These are phyloP conservation scores for Limosa lapponica DNA, from an alignment of 2,797 vertebrate genomes.

Conservation along the genomic window DNA sequence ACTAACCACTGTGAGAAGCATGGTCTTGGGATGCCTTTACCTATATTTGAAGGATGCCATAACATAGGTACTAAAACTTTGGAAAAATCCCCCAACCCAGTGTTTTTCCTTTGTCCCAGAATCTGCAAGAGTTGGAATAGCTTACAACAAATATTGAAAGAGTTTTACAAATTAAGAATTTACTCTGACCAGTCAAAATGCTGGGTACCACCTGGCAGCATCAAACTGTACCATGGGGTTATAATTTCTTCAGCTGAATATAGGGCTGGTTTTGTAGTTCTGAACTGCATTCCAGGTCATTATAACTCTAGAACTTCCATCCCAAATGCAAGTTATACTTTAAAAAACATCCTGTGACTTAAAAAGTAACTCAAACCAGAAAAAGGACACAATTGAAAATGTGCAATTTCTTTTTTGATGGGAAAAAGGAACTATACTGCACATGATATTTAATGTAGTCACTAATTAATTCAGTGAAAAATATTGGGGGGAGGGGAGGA, in stretches of 20 bases:
- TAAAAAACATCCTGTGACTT: accelerated
- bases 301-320: background rate
- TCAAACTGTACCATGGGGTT: background rate
- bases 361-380: background rate
- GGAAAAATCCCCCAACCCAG: background rate
- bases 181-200: background rate
- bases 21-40: background rate
- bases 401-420: background rate
- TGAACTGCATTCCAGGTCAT: background rate
- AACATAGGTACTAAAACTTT: background rate
- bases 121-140: background rate
- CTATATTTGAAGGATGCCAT: background rate
- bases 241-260: background rate
- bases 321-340: background rate
- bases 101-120: background rate
- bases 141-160: background rate
- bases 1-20: background rate
- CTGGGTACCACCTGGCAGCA: background rate
- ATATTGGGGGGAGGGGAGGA: background rate
- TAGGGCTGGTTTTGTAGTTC: background rate
- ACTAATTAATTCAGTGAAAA: background rate
- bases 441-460: background rate
- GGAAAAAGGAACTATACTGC: background rate
- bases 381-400: background rate
- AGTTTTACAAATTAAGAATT: background rate